A percentile compares a stretch with the other conserved stretches of the same genome.
Conservation (phyloP, 2,797 vertebrate species). For the Pangasius macronema region DNA sequence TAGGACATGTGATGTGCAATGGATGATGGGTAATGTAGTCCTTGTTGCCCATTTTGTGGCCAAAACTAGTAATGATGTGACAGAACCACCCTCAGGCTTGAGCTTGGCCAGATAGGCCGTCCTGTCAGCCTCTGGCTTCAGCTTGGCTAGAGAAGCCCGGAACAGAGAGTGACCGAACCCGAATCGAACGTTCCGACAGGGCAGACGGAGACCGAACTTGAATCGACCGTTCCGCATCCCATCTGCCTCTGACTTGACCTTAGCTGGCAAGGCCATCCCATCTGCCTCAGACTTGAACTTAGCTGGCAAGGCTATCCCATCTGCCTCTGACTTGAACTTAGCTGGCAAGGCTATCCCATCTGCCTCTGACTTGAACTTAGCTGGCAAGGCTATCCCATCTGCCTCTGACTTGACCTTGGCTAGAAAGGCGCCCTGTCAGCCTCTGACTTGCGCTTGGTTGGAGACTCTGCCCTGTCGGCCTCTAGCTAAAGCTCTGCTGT, state of each 20-base stretch:
- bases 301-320: neutral
- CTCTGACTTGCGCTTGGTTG: too few species aligned
- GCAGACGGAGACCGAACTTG: too few species aligned
- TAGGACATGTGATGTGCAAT: neutral
- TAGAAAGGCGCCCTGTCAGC: neutral
- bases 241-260: neutral
- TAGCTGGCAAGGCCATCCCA: neutral
- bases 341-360: neutral
- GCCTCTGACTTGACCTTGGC: neutral
- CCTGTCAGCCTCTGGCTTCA: neutral
- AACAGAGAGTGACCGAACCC: too few species aligned
- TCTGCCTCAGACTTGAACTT: neutral
- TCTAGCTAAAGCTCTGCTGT: neutral
- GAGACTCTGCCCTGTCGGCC: too few species aligned
- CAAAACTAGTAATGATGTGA: neutral
- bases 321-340: neutral
- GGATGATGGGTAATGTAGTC: neutral
- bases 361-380: neutral
- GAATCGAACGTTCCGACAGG: too few species aligned
- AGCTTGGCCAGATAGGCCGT: neutral
- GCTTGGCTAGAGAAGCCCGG: neutral
- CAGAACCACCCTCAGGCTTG: neutral
- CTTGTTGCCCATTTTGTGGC: neutral
- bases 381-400: neutral
- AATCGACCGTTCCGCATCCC: too few species aligned